Evolutionary conservation across 1,140 invertebrate genomes (phyloP), one percentile per base, ranked within the genome.

Genomic region (Theocolax elegans): DNA sequence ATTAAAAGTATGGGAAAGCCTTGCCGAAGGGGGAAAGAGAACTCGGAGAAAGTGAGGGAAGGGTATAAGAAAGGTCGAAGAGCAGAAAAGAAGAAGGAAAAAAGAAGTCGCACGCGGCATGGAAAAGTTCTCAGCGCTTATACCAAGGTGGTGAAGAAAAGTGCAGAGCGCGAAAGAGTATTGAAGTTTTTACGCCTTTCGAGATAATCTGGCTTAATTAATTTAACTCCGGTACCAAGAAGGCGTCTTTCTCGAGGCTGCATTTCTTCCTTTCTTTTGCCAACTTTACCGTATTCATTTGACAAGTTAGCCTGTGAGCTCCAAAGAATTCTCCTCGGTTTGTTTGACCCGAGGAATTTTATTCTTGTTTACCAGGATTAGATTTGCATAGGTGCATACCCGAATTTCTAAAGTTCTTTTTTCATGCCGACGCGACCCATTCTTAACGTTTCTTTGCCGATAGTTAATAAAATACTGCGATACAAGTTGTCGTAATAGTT

Each of bases 181-280:
- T 72, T 74, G 75, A 76, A 76, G 64, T 74, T 77, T 74, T 72
- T 65, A 70, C 68, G 65, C 75, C 71, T 62, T 67, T 59, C 62
- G 35, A 71, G 70, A 75, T 77, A 74, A 78, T 77, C 72, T 74
- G 56, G 70, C 72, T 76, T 78, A 77, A 78, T 78, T 78, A 78
- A 78, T 77, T 76, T 75, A 75, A 77, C 71, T 77, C 70, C 49
- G 65, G 48, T 25, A 40, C 48, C 4, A 35, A 35, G 44, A 17
- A 59, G 23, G 13, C 42, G 40, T 54, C 15, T 65, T 51, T 51
- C 21, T 51, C 49, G 13, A 13, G 25, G 25, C 23, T 62, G 53
- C 64, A 4, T 35, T 48, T 54, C 42, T 31, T 42, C 15, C 21
- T 35, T 64, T 31, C n/a, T 27, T 64, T 19, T 23, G 19, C 51